Conservation (phyloP, 92 coral and sea anemone genomes). For the Nematostella vectensis region DNA sequence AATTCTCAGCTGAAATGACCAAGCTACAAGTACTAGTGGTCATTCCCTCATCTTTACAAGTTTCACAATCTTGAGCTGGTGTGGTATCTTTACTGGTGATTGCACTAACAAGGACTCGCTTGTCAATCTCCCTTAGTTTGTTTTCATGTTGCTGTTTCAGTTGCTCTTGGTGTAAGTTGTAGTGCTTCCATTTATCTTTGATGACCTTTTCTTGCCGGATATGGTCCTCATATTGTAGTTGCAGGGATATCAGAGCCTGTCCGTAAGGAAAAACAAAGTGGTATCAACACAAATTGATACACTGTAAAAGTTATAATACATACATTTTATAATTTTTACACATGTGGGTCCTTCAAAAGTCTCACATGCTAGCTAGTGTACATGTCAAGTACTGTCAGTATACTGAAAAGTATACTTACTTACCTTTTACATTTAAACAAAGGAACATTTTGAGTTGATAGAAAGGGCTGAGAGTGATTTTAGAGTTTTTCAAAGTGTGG, state of each 20-base stretch:
- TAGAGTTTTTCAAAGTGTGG: background rate
- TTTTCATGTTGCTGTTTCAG: slow-evolving; percentile 26
- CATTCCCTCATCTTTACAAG: slow-evolving; percentile 19
- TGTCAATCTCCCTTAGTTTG: slow-evolving; percentile 27
- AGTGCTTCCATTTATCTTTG: slow-evolving; percentile 60
- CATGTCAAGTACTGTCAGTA: no score
- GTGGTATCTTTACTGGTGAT: slow-evolving; percentile 4
- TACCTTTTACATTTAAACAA: no score
- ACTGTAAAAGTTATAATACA: no score
- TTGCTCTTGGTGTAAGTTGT: slow-evolving; percentile 39
- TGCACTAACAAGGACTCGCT: slow-evolving; percentile 12
- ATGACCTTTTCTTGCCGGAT: slow-evolving; percentile 72
- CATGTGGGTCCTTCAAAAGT: no score
- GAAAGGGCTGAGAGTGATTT: background rate
- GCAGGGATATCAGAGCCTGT: slow-evolving; percentile 85
- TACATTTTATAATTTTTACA: no score
- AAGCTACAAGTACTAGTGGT: slow-evolving; percentile 43
- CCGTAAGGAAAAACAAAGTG: slow-evolving; percentile 4
- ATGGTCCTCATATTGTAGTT: slow-evolving; percentile 66
- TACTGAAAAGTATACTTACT: no score
- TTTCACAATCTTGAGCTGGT: slow-evolving; percentile 10
- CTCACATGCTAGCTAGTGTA: no score
- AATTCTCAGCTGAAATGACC: slow-evolving; percentile 77
- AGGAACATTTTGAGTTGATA: no score
- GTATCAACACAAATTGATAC: background rate